Conservation (phyloP, 2,113 vertebrate species). For the Pomatorhinus ruficollis region DNA sequence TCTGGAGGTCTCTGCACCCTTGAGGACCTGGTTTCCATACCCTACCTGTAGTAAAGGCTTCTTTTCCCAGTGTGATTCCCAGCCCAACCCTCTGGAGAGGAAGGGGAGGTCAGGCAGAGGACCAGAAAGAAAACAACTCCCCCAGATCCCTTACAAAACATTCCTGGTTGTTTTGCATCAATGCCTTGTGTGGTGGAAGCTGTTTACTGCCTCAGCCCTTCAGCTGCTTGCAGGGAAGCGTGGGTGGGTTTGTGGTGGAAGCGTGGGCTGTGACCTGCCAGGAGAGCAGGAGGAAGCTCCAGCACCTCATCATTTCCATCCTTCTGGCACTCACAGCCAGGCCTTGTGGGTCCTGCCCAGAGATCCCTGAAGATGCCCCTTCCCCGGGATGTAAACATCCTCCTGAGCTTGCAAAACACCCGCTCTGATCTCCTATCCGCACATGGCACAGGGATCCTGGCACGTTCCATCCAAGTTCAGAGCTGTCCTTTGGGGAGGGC, state of each 20-base stretch:
- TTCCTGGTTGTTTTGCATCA: background rate
- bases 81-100: background rate
- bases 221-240: background rate
- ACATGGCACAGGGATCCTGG: background rate
- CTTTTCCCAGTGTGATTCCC: background rate
- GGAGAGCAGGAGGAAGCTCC: background rate
- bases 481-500: background rate
- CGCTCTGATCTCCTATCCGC: background rate
- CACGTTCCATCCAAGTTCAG: background rate
- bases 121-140: background rate
- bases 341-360: background rate
- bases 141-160: background rate
- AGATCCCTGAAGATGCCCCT: background rate
- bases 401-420: background rate
- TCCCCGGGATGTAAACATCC: background rate
- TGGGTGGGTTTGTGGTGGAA: background rate
- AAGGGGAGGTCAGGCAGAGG: background rate
- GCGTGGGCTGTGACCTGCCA: background rate
- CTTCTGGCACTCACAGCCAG: background rate
- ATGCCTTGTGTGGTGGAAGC: background rate
- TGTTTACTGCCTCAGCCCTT: conserved; percentile 7
- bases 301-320: background rate
- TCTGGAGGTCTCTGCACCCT: background rate
- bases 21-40: background rate
- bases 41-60: background rate